Evolutionary conservation across 2,113 vertebrate species (phyloP), one percentile per base, ranked within the genome.

Genomic region (Corythoichthys haematopterus): DNA sequence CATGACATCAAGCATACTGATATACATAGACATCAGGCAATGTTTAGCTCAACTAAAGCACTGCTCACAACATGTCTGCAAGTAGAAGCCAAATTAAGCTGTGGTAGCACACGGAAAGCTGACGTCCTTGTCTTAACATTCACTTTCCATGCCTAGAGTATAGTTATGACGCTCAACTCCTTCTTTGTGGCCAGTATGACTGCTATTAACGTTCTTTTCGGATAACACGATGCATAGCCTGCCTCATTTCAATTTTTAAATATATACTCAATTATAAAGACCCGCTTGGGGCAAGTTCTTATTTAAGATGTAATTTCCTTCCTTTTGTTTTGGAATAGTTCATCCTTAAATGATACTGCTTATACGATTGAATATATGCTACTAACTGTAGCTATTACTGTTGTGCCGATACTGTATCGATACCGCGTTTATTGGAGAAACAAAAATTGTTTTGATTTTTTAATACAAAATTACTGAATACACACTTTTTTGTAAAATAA

Each of bases 41-140:
- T 14, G 60, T 46, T 33, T 33, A 11, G 57, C 57, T 59, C 36
- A 9, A 14, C 36, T 8, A 36, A 40, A 59, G 36, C 37, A 14
- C 36, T 40, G 43, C 60, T 62, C 40, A 33, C 38, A 45, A 45
- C 58, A 61, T 61, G 58, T 62, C 60, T 7, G 43, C 9, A 45
- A 46, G 59, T 5, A 33, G 43, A 40, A 2, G 37, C 16, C 35
- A 6, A 14, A 8, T 6, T 10, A 38, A 40, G 57, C 38, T 59
- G 57, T 59, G 57, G 57, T 59, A 16, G 57, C n/a, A 45, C 16
- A 28, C 40, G 1, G 40, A 45, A 62, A 62, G 40, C 60, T 62
- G 20, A 33, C 43, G 60, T 46, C 40, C 12, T 62, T 37, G 58
- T 40, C 58, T 40, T 20, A 15, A 38, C 59, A 20, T 61, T 43